These are phyloP conservation scores for Colletes latitarsis DNA, from an alignment of 1,140 invertebrate species.

Conservation along the genomic window DNA sequence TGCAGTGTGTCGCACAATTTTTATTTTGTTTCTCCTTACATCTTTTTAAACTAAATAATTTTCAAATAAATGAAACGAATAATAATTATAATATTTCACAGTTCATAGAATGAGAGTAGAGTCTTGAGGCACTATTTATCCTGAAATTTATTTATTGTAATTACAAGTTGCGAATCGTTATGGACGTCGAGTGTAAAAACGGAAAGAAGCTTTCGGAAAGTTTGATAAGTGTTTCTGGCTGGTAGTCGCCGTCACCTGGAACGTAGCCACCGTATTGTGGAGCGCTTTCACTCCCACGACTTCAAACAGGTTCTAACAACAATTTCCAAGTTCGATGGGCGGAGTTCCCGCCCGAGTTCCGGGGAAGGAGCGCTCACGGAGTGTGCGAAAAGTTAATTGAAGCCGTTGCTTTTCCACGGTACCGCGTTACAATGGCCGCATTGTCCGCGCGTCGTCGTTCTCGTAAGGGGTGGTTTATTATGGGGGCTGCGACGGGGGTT, in stretches of 20 bases:
- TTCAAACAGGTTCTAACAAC: constrained; percentile 67
- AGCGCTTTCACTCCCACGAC: constrained; percentile 66
- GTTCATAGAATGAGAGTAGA: too few relatives aligned
- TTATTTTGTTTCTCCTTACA: too few relatives aligned
- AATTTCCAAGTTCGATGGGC: constrained; percentile 70
- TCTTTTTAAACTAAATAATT: too few relatives aligned
- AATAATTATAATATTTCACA: too few relatives aligned
- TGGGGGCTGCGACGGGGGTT: constrained; percentile 64
- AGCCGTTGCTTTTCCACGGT: constrained; percentile 69
- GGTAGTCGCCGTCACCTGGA: constrained; percentile 1
- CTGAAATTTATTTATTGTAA: too few relatives aligned
- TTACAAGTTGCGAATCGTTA: too few relatives aligned
- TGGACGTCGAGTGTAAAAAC: too few relatives aligned
- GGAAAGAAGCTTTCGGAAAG: not conserved
- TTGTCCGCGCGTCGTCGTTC: constrained; percentile 65
- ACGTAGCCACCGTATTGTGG: constrained; percentile 17
- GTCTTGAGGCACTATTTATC: too few relatives aligned
- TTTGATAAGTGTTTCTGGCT: not conserved
- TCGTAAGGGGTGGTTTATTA: constrained; percentile 77
- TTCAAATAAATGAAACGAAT: too few relatives aligned
- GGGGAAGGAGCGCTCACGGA: constrained; percentile 43
- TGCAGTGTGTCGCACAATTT: too few relatives aligned
- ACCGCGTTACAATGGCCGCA: constrained; percentile 69
- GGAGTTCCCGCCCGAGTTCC: constrained; percentile 47
- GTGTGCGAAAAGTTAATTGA: constrained; percentile 77